These are phyloP conservation scores for Sinopyrophorus schimmeli DNA, from an alignment of 2,888 invertebrate species.

Conservation along the genomic window DNA sequence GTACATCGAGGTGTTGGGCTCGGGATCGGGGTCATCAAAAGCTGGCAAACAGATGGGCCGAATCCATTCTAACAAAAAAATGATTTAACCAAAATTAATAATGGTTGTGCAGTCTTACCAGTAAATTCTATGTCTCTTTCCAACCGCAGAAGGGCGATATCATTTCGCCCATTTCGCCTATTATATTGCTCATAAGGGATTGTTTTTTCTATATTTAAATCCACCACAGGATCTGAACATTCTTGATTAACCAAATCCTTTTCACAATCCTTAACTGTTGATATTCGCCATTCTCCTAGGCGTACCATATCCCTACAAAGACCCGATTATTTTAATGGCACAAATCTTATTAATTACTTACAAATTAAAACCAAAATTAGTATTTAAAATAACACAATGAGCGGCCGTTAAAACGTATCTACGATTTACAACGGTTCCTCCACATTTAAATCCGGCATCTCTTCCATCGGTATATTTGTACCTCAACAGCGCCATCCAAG, in stretches of 20 bases:
- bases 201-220: slow-evolving; percentile 50
- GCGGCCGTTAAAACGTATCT: slow-evolving; percentile 56
- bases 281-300: slow-evolving; percentile 58
- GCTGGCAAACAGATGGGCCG: slow-evolving; percentile 21
- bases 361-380: slow-evolving; percentile 4
- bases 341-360: not conserved
- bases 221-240: slow-evolving; percentile 49
- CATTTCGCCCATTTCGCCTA: slow-evolving; percentile 45
- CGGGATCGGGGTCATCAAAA: not conserved
- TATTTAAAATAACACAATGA: slow-evolving; percentile 46
- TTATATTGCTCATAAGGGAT: slow-evolving; percentile 50
- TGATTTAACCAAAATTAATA: not conserved
- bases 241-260: slow-evolving; percentile 39
- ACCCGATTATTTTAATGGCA: not conserved
- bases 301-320: slow-evolving; percentile 45
- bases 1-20: not conserved
- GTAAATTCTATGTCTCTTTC: slow-evolving; percentile 53
- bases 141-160: slow-evolving; percentile 57
- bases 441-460: slow-evolving; percentile 44
- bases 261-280: slow-evolving; percentile 54
- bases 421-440: slow-evolving; percentile 55
- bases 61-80: slow-evolving; percentile 17
- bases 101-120: slow-evolving; percentile 46
- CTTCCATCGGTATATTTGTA: slow-evolving; percentile 42
- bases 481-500: slow-evolving; percentile 54